phyloP scores from a whole-genome alignment of 2,113 vertebrate genomes.

The Scolopax mira region DNA sequence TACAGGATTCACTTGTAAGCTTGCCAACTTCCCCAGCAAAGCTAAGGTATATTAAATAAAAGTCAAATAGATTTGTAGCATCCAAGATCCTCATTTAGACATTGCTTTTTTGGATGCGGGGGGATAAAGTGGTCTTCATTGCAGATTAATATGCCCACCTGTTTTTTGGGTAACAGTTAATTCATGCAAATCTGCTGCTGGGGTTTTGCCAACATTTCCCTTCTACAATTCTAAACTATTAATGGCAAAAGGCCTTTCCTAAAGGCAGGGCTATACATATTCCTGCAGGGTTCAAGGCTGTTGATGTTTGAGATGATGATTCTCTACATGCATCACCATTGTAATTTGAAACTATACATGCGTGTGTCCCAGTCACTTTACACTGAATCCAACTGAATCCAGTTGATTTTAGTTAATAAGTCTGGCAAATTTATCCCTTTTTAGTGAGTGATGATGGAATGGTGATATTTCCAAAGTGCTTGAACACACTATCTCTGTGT shows the following conservation, averaged over 20 bases:
- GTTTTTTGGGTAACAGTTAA: background rate
- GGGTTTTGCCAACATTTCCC: background rate
- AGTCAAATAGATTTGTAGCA: background rate
- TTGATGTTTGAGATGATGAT: background rate
- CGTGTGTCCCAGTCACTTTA: rapidly evolving
- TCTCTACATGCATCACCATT: rapidly evolving
- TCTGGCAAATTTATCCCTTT: background rate
- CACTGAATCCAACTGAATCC: background rate
- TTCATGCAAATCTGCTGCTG: background rate
- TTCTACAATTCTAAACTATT: background rate
- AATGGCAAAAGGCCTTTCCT: background rate
- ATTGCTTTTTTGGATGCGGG: background rate
- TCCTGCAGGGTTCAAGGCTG: background rate
- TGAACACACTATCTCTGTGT: background rate
- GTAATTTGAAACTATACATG: background rate
- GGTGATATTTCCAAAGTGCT: background rate
- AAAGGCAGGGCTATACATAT: background rate
- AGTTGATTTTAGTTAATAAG: background rate
- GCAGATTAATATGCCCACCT: background rate
- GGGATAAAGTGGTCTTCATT: background rate
- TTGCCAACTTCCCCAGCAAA: background rate
- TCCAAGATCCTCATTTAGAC: background rate
- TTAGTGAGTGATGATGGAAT: background rate
- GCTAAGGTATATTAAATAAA: background rate
- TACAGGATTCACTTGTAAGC: background rate